Conservation (phyloP, 2,888 invertebrate species). For the Microplitis deprimator region DNA sequence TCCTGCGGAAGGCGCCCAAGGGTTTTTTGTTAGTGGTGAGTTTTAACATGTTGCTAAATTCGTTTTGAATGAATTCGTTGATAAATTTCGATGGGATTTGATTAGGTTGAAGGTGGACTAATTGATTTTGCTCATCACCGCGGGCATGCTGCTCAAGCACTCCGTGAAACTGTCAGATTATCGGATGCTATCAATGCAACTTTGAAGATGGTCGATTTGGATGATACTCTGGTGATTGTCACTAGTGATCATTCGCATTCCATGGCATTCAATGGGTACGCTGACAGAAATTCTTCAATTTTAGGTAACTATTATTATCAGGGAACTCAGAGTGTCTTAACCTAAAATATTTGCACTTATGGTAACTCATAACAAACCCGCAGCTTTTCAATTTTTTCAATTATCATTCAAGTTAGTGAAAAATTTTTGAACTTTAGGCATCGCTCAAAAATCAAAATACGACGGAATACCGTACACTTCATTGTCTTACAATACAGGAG, state of each 20-base stretch:
- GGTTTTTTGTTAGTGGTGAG: slow-evolving; percentile 82
- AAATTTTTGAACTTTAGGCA: slow-evolving; percentile 70
- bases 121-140: slow-evolving; percentile 91
- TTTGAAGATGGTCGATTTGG: slow-evolving; percentile 74
- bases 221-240: slow-evolving; percentile 86
- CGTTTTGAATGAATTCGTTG: background rate
- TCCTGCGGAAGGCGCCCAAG: slow-evolving; percentile 77
- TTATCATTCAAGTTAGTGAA: slow-evolving; percentile 72
- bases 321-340: slow-evolving; percentile 57
- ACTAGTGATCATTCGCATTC: slow-evolving; percentile 90
- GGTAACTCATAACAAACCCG: slow-evolving; percentile 85
- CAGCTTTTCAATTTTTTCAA: slow-evolving; percentile 87
- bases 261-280: slow-evolving; percentile 84
- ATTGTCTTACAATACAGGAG: slow-evolving; percentile 84
- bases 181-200: slow-evolving; percentile 84
- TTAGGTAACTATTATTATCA: slow-evolving; percentile 77
- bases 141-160: slow-evolving; percentile 82
- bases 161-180: slow-evolving; percentile 85
- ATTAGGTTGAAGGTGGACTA: slow-evolving; percentile 86
- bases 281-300: slow-evolving; percentile 79
- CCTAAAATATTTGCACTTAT: slow-evolving; percentile 78
- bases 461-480: slow-evolving; percentile 83
- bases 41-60: background rate
- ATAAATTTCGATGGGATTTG: background rate
- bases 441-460: slow-evolving; percentile 76